phyloP scores from a whole-genome alignment of 2,113 vertebrate species.

The Leuciscus idus region DNA sequence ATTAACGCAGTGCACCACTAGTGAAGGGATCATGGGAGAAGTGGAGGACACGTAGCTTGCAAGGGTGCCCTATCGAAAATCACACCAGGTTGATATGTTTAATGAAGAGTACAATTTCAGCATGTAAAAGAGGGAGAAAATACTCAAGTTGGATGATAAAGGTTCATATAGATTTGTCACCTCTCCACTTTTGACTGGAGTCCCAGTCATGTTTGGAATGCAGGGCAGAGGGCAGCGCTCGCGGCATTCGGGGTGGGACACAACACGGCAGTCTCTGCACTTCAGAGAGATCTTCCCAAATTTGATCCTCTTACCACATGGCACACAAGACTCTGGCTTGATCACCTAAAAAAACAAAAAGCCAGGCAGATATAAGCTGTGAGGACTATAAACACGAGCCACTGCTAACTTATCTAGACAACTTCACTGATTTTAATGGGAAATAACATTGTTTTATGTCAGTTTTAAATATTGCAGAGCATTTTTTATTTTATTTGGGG shows the following conservation, averaged over 20 bases:
- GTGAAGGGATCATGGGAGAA: constrained; percentile 92
- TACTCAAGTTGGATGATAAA: neutral
- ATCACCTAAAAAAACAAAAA: constrained; percentile 82
- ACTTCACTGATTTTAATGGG: neutral
- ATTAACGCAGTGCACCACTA: constrained; percentile 93
- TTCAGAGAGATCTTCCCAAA: constrained; percentile 95
- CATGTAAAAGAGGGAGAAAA: no score
- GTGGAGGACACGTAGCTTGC: constrained; percentile 86
- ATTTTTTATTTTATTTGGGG: no score
- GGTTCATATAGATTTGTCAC: constrained; percentile 64
- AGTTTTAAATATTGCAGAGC: no score
- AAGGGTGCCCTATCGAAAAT: constrained; percentile 81
- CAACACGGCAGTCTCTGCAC: constrained; percentile 92
- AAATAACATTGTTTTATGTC: neutral
- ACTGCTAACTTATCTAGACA: no score
- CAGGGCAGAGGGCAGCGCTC: constrained; percentile 95
- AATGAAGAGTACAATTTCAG: neutral
- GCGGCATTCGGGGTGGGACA: constrained; percentile 90
- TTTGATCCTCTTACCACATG: constrained; percentile 94
- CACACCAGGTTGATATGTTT: neutral
- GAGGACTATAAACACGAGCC: neutral
- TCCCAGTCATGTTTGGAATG: constrained; percentile 84
- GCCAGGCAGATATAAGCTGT: neutral
- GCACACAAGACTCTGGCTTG: constrained; percentile 96
- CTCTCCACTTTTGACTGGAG: constrained; percentile 87